Base-by-base conservation (phyloP, 2,113 vertebrate genomes). In the Sinocyclocheilus grahami region DNA sequence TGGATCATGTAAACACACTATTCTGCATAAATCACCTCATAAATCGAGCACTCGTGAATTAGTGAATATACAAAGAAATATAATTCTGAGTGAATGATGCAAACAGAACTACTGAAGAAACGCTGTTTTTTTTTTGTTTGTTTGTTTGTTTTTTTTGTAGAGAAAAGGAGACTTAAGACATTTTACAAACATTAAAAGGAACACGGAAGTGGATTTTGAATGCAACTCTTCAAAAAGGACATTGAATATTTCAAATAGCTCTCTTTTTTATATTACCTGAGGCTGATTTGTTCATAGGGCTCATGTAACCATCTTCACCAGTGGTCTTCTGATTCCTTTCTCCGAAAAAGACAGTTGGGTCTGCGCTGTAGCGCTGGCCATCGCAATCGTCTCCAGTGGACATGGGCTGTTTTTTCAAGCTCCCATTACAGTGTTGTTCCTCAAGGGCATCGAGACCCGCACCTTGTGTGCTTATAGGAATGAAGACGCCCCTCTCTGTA, bases 261-360 rank as follows among this genome's bases (percentile, higher is more conserved):
- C 4, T 18, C 4, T 55, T 53, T 53, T 6, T 55, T 13, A 0
- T n/a, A n/a, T 55, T 96, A 98, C 98, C 98, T 97, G 97, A 96
- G 87, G 96, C 96, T 86, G 92, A 91, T 81, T 98, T 98, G 92
- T 99, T 94, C 96, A 97, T 98, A 0, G 98, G 96, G 0, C 95
- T 98, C 97, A 99, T 97, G 92, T 99, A 99, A 14, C 97, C 97
- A 0, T 99, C 97, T 91, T 97, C 97, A 37, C 97, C 96, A 53
- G 95, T 93, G 46, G 93, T 95, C 65, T 95, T 92, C 58, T 94
- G 85, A 0, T 87, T 92, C 14, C 96, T 95, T 80, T 98, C 97
- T 0, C 95, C 95, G 3, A 97, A 92, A 90, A 98, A 98, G 87
- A 96, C 95, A 0, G 97, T 99, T 83, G 98, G 97, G 89, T 99